These are phyloP conservation scores for Lepidurus arcticus DNA, from an alignment of 1,140 invertebrate species.

Conservation along the genomic window DNA sequence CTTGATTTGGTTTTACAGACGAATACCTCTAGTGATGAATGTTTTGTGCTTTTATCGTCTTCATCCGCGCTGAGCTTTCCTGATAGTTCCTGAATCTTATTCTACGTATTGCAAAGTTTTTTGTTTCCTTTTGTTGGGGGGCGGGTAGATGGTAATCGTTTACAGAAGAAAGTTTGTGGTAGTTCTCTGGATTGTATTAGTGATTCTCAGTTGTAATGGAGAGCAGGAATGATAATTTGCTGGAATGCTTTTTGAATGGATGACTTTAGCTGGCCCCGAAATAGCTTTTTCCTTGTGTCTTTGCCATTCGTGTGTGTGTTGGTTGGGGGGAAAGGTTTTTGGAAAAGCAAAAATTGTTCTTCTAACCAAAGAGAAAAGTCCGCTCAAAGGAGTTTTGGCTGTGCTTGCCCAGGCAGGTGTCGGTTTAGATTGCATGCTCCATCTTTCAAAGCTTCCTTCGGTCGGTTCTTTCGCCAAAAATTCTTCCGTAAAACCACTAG, in stretches of 20 bases:
- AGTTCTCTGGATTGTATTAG: neutral
- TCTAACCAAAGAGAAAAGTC: neutral
- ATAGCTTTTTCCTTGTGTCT: neutral
- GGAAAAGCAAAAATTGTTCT: neutral
- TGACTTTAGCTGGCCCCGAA: slow-evolving; percentile 6
- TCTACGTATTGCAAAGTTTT: too few relatives aligned
- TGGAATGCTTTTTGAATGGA: slow-evolving; percentile 6
- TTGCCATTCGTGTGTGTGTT: neutral
- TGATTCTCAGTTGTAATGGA: neutral
- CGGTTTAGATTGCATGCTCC: slow-evolving; percentile 13
- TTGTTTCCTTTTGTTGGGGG: too few relatives aligned
- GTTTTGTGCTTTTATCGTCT: too few relatives aligned
- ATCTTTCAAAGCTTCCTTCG: slow-evolving; percentile 11
- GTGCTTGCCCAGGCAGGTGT: neutral
- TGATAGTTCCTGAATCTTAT: too few relatives aligned
- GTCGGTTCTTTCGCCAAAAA: neutral
- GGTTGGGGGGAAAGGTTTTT: neutral
- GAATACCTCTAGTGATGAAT: too few relatives aligned
- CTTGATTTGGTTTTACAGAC: too few relatives aligned
- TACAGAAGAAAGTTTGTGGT: neutral
- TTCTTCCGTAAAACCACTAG: neutral
- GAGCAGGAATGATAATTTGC: neutral
- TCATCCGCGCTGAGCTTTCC: too few relatives aligned
- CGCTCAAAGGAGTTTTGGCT: neutral
- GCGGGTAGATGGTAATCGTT: neutral